A percentile compares a stretch with the other conserved stretches of the same genome.
These are phyloP conservation scores for Kryphioiulus occultus DNA, from an alignment of 2,888 invertebrate genomes.

Conservation along the genomic window DNA sequence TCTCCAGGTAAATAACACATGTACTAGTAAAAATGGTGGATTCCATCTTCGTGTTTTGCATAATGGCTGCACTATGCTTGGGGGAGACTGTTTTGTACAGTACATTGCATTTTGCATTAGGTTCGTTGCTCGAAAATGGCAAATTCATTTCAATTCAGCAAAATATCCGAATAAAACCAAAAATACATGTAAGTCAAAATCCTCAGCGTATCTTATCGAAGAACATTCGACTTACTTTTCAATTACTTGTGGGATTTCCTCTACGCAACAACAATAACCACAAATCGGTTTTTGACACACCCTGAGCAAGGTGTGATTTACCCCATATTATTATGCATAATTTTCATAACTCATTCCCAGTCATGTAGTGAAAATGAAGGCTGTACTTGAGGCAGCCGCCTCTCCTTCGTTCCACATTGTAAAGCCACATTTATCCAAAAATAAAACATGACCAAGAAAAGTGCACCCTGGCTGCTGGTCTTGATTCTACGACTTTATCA, in stretches of 20 bases:
- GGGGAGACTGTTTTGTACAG: background rate
- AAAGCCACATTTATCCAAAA: background rate
- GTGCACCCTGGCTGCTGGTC: background rate
- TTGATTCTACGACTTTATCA: background rate
- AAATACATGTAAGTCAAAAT: background rate
- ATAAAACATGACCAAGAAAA: background rate
- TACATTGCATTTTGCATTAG: too few species aligned
- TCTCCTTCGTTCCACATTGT: background rate
- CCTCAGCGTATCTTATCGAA: too few species aligned
- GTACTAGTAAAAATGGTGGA: background rate
- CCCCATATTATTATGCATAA: too few species aligned
- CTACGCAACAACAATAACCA: background rate
- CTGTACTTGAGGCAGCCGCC: background rate
- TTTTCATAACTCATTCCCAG: background rate
- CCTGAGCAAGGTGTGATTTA: background rate
- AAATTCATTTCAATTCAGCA: too few species aligned
- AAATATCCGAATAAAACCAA: too few species aligned
- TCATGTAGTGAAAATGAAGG: background rate
- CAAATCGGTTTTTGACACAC: background rate
- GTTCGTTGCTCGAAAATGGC: too few species aligned
- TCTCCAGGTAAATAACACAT: constrained; percentile 28
- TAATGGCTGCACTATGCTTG: background rate
- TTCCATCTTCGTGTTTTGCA: background rate
- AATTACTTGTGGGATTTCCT: too few species aligned
- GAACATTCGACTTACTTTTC: too few species aligned